A percentile compares a stretch with the other conserved stretches of the same genome.
Evolutionary conservation across 1,140 invertebrate species (phyloP).

Genomic region (Papilio polytes): DNA sequence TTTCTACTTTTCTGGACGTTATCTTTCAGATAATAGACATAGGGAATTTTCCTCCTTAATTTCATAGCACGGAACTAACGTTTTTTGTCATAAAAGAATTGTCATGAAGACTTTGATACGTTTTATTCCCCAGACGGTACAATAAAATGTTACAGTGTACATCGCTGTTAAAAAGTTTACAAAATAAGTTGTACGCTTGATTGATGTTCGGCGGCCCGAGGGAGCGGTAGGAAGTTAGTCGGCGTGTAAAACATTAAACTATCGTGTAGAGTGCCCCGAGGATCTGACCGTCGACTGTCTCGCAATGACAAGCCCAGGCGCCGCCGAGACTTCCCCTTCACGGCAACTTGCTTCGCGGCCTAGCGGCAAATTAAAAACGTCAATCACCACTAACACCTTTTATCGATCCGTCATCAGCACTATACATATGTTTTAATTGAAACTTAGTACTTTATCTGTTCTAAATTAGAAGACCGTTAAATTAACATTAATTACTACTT

Average conservation of each 20-base stretch:
- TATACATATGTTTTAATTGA: slow-evolving; percentile 70
- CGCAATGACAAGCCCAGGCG: slow-evolving; percentile 64
- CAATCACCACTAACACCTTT: slow-evolving; percentile 73
- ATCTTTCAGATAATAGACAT: too few species aligned
- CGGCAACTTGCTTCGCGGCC: slow-evolving; percentile 52
- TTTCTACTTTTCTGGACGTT: background rate
- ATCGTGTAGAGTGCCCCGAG: slow-evolving; percentile 50
- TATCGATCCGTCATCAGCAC: slow-evolving; percentile 71
- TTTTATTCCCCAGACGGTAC: background rate
- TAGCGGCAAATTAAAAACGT: slow-evolving; percentile 76
- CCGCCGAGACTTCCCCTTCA: slow-evolving; percentile 57
- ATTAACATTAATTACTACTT: too few species aligned
- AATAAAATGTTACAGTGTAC: background rate
- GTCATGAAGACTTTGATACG: background rate
- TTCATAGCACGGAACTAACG: background rate
- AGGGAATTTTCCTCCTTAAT: background rate
- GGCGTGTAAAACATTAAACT: slow-evolving; percentile 47
- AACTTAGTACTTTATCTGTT: slow-evolving; percentile 56
- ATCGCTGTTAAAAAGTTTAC: slow-evolving; percentile 31
- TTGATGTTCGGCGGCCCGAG: slow-evolving; percentile 26
- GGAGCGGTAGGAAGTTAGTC: slow-evolving; percentile 33
- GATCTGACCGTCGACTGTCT: slow-evolving; percentile 64
- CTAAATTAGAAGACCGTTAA: too few species aligned
- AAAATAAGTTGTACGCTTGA: slow-evolving; percentile 28
- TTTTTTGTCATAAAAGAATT: background rate